Evolutionary conservation across 2,797 vertebrate species (phyloP), one percentile per base, ranked within the genome.

Genomic region (Nannoperca obscura): DNA sequence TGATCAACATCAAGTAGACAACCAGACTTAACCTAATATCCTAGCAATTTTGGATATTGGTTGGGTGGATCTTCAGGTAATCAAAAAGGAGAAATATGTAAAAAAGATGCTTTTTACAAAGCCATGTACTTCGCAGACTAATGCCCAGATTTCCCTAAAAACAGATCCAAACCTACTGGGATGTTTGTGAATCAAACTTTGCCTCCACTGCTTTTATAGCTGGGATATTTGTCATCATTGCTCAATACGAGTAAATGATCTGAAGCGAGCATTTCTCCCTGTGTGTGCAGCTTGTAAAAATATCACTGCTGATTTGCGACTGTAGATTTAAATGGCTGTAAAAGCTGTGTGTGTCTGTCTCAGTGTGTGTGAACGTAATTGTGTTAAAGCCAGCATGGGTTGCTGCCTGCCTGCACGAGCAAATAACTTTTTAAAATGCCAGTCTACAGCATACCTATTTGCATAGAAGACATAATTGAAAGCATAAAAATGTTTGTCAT

Each of bases 261-360:
- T 68, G 42, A 55, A 59, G 72, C 59, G 2, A 46, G 38, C 36
- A 19, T 70, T 76, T 82, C 69, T 83, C 69, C 59, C 74, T 32
- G 58, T 53, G 77, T 34, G 84, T 65, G 57, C 50, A 62, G 82
- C 84, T 79, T 72, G 87, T 88, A 83, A 91, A 90, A 87, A 82
- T 46, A 78, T 89, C 82, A 57, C 76, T 61, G 74, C 82, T 63
- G 82, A 82, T 83, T 81, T 81, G 83, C 5, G 34, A 77, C 80
- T 85, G 76, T 70, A 14, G 70, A 76, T 71, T 75, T 83, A 71
- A 81, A 81, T 19, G 34, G 77, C 62, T 79, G 74, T 86, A 83
- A 86, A 83, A 49, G 34, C 14, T 20, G 32, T 40, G 57, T 46
- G 76, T 55, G 74, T 70, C 24, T 80, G 71, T 72, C 44, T 71